Conservation (phyloP, 2,888 invertebrate species). For the Deroplatys truncata region DNA sequence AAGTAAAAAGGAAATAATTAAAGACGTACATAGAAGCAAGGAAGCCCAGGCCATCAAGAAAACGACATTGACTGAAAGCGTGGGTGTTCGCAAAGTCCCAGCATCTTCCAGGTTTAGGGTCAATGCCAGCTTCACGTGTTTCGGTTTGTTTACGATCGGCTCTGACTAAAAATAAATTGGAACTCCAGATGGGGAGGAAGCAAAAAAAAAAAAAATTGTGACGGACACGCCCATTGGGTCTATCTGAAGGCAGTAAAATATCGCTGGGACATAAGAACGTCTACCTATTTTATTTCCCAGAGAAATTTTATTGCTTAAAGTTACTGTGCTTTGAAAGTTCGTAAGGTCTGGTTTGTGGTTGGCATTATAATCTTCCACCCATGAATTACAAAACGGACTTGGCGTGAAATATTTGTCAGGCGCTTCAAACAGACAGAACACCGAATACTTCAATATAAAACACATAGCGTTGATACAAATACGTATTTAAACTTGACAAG, state of each 20-base stretch:
- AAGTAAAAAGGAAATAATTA: too few species aligned
- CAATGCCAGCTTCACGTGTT: neutral
- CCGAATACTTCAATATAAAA: too few species aligned
- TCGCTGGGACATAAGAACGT: neutral
- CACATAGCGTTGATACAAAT: too few species aligned
- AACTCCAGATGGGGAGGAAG: neutral
- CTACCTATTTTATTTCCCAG: neutral
- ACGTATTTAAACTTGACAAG: too few species aligned
- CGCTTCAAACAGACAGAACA: accelerated
- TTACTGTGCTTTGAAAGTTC: too few species aligned
- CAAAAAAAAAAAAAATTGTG: too few species aligned
- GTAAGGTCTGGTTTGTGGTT: neutral
- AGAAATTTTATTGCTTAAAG: too few species aligned
- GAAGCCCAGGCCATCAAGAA: too few species aligned
- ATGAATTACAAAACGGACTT: neutral
- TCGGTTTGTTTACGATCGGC: neutral
- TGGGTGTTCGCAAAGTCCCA: neutral
- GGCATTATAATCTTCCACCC: neutral
- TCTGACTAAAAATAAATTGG: neutral
- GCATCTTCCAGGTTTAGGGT: neutral
- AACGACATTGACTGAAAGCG: too few species aligned
- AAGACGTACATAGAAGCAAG: too few species aligned
- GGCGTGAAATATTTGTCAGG: neutral
- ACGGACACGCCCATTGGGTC: neutral
- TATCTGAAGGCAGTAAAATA: neutral